Evolutionary conservation across 2,797 vertebrate species (phyloP).

Genomic region (Gadopsis bispinosus): DNA sequence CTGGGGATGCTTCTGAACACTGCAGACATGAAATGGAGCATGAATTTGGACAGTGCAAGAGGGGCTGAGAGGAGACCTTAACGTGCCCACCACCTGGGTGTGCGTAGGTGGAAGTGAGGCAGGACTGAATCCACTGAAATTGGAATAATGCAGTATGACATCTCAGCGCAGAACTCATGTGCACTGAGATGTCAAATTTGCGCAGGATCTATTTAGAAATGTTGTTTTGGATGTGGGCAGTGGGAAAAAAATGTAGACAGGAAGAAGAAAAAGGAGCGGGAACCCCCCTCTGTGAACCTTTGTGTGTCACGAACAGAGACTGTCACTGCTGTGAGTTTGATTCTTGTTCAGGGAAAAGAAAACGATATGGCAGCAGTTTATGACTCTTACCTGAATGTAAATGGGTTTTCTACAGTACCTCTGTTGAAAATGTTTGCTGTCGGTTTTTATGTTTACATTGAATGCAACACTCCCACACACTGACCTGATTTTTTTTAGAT

Average conservation of each 20-base stretch:
- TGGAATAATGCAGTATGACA: constrained; percentile 72
- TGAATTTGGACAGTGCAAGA: constrained; percentile 59
- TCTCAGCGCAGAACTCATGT: constrained; percentile 59
- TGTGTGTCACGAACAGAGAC: constrained; percentile 32
- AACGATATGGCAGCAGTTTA: constrained; percentile 9
- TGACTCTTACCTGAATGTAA: constrained; percentile 58
- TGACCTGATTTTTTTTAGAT: constrained; percentile 29
- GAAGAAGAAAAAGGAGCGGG: constrained; percentile 6
- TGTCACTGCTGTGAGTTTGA: constrained; percentile 38
- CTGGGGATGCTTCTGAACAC: constrained; percentile 30
- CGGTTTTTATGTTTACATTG: constrained; percentile 45
- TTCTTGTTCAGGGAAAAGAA: constrained; percentile 16
- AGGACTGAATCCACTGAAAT: constrained; percentile 58
- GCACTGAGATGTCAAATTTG: constrained; percentile 60
- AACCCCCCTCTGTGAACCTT: constrained; percentile 36
- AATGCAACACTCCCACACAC: constrained; percentile 46
- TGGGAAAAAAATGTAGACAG: constrained; percentile 45
- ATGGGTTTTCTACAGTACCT: constrained; percentile 37
- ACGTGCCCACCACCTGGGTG: constrained; percentile 18
- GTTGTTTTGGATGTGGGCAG: constrained; percentile 45
- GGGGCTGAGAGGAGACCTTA: constrained; percentile 49
- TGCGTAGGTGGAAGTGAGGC: constrained; percentile 34
- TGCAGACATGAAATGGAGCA: constrained; percentile 61
- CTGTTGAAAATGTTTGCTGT: constrained; percentile 32
- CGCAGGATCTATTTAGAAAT: constrained; percentile 47